Base-by-base conservation (phyloP, 1,140 invertebrate genomes). In the Papilio polyxenes region DNA sequence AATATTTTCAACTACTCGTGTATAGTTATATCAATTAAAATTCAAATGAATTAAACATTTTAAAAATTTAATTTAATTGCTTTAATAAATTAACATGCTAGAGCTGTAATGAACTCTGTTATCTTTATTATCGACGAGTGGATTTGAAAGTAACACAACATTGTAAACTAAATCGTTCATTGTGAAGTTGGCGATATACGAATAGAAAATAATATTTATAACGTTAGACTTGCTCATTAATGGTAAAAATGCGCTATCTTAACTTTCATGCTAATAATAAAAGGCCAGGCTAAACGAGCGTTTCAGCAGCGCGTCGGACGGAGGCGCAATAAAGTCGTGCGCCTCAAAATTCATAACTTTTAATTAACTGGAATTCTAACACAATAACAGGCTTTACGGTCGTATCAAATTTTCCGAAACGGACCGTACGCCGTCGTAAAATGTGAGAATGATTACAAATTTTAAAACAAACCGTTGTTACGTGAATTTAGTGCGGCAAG, bases 321-420 rank as follows among this genome's bases (percentile, higher is more conserved):
- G 86, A 85, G 13, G 83, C 84, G 83, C 82, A 85, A 81, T 87
- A 86, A 89, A 89, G 85, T 86, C 82, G 84, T 85, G 85, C 83
- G 85, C 86, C 87, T 92, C 89, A 90, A 91, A 93, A 93, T 93
- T 93, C 92, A 94, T 94, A 92, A 94, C 89, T 94, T 94, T 94
- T 94, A 93, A 94, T 94, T 92, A 93, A 93, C 84, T 90, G 87
- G 87, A 92, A 91, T 89, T 90, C 88, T 91, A 89, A 90, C 89
- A 90, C 91, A 92, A 93, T 93, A 91, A 93, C 89, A 90, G 89
- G 87, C 82, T 93, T 94, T 92, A 94, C 91, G 88, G 91, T 89
- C 88, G 89, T 93, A 93, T 94, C 92, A 93, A 93, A 94, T 92
- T 92, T 90, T 90, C 90, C 86, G 87, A 91, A 92, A 92, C 89